A percentile compares a stretch with the other conserved stretches of the same genome.
These are phyloP conservation scores for Chelmon rostratus DNA, from an alignment of 2,797 vertebrate genomes.

Conservation along the genomic window DNA sequence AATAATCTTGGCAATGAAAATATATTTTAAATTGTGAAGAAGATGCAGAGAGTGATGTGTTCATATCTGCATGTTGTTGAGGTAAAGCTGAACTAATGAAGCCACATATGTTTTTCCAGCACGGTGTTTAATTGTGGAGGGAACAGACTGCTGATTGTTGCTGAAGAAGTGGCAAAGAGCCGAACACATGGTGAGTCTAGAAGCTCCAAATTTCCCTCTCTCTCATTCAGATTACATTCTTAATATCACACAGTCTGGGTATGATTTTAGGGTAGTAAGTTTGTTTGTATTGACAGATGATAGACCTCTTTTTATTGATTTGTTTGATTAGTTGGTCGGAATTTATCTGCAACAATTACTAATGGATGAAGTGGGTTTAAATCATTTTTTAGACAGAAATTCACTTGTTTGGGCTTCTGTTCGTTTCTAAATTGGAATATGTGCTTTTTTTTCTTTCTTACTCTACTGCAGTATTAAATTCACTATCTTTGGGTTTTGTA, in stretches of 20 bases:
- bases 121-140: conserved; percentile 6
- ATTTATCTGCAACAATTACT: too few relatives aligned
- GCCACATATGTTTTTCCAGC: conserved; percentile 4
- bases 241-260: not conserved
- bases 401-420: not conserved
- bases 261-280: not conserved
- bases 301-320: not conserved
- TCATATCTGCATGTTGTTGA: not conserved
- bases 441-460: too few relatives aligned
- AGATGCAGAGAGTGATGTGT: not conserved
- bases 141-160: conserved; percentile 35
- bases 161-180: conserved; percentile 55
- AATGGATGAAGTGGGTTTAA: too few relatives aligned
- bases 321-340: too few relatives aligned
- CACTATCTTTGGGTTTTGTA: not conserved
- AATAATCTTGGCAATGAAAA: not conserved
- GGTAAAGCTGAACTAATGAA: conserved; percentile 8
- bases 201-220: not conserved
- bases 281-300: not conserved
- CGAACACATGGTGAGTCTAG: conserved; percentile 74
- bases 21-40: not conserved
- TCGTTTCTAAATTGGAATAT: not conserved
- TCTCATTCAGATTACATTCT: not conserved
- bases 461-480: not conserved
- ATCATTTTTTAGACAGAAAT: not conserved